Evolutionary conservation across 2,113 vertebrate species (phyloP), one percentile per base, ranked within the genome.

Genomic region (Excalfactoria chinensis): DNA sequence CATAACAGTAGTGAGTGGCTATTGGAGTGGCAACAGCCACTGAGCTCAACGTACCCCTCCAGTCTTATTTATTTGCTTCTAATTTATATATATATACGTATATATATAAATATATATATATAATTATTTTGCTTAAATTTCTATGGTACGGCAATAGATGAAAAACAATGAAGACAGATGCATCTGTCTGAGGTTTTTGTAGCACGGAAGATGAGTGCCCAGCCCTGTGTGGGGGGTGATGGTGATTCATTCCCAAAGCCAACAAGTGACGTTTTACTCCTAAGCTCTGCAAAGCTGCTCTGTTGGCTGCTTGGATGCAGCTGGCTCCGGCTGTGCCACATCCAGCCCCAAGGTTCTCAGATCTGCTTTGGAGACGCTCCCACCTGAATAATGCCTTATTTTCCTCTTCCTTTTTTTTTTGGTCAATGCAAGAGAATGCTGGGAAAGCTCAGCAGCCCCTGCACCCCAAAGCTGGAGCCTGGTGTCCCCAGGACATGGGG

Each of bases 121-220:
- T 79, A 97, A 95, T 92, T 98, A 98, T 98, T 98, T 98, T 98
- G 96, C 97, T 97, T 97, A 97, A 94, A 97, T 98, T 97, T 97
- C 89, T 98, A 97, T 97, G 96, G 94, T 97, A 95, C 86, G 64
- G 64, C 94, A 93, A 92, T 83, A 97, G 91, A 92, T 83, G 90
- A 92, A 93, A 96, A 97, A 96, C 95, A 40, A 97, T 97, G 97
- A 97, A 91, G 97, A 97, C 97, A 95, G 95, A 55, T 44, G 37
- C 0, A 37, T 84, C 97, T 96, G 95, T 97, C 96, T 96, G 97
- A 97, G 88, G 88, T 96, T 96, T 96, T 96, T 89, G 85, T 93
- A 76, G 76, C 86, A 44, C 7, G 15, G 15, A 89, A 77, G 72
- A 44, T 4, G 1, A 11, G 37, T 25, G 34, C 71, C 74, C 4